Evolutionary conservation across 2,888 invertebrate species (phyloP).

Genomic region (Ptychoptera contaminata): DNA sequence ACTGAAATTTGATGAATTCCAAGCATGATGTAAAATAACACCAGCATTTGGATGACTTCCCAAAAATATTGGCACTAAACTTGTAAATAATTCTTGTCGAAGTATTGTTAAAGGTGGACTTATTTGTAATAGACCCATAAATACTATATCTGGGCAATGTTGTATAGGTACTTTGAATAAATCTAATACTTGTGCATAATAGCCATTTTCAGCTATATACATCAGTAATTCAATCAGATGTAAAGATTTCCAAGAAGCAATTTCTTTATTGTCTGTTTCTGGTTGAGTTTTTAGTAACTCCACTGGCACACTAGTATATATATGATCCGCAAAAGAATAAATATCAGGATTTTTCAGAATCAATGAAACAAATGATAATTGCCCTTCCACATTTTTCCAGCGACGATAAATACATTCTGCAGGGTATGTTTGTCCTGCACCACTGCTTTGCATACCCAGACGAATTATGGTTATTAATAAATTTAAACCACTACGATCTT

Average conservation of each 20-base stretch:
- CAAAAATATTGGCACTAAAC: conserved; percentile 81
- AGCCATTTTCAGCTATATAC: conserved; percentile 73
- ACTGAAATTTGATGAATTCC: conserved; percentile 66
- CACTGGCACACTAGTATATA: conserved; percentile 70
- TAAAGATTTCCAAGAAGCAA: conserved; percentile 83
- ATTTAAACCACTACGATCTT: conserved; percentile 71
- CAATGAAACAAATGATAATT: conserved; percentile 72
- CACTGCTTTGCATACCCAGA: conserved; percentile 61
- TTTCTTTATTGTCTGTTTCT: conserved; percentile 87
- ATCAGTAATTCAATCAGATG: conserved; percentile 81
- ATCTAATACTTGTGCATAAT: conserved; percentile 62
- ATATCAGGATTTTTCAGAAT: conserved; percentile 84
- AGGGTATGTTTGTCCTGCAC: conserved; percentile 62
- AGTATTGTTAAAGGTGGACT: conserved; percentile 61
- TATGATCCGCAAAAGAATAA: conserved; percentile 86
- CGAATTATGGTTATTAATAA: conserved; percentile 70
- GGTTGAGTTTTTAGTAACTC: conserved; percentile 88
- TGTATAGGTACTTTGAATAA: conserved; percentile 82
- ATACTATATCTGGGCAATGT: conserved; percentile 87
- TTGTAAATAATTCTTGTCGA: conserved; percentile 74
- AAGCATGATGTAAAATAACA: conserved; percentile 90
- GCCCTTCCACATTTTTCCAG: conserved; percentile 90
- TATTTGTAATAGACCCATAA: conserved; percentile 77
- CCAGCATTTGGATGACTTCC: conserved; percentile 93
- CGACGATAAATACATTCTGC: conserved; percentile 77